Conservation (phyloP, 2,888 invertebrate genomes). For the Julus scanicus region DNA sequence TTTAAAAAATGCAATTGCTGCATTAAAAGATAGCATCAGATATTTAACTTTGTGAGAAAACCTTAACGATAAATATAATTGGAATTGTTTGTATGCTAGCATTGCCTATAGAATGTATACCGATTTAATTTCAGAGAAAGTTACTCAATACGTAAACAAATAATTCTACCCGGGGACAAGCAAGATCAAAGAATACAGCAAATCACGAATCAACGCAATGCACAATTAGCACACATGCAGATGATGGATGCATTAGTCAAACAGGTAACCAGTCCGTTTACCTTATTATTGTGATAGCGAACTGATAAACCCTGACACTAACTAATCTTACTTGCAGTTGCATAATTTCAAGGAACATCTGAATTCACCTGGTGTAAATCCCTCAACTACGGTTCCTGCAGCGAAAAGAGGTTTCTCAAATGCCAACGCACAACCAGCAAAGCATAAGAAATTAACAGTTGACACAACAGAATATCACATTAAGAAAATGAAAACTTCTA, state of each 20-base stretch:
- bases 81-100: not conserved
- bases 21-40: not conserved
- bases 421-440: not conserved
- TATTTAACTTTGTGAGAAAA: conserved; percentile 22
- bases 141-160: not conserved
- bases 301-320: not conserved
- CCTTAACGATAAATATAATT: not conserved
- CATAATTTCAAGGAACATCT: conserved; percentile 19
- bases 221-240: not conserved
- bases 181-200: not conserved
- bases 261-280: conserved; percentile 28
- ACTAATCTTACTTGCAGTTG: conserved; percentile 31
- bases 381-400: not conserved
- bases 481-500: not conserved
- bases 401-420: not conserved
- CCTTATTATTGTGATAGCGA: no score
- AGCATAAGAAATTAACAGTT: not conserved
- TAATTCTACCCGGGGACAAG: not conserved
- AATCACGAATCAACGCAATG: not conserved
- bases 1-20: not conserved
- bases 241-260: not conserved
- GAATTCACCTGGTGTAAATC: no score
- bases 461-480: not conserved
- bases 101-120: not conserved
- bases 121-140: conserved; percentile 44